A percentile compares a stretch with the other conserved stretches of the same genome.
These are phyloP conservation scores for Pterocles gutturalis DNA, from an alignment of 2,113 vertebrate genomes.

Conservation along the genomic window DNA sequence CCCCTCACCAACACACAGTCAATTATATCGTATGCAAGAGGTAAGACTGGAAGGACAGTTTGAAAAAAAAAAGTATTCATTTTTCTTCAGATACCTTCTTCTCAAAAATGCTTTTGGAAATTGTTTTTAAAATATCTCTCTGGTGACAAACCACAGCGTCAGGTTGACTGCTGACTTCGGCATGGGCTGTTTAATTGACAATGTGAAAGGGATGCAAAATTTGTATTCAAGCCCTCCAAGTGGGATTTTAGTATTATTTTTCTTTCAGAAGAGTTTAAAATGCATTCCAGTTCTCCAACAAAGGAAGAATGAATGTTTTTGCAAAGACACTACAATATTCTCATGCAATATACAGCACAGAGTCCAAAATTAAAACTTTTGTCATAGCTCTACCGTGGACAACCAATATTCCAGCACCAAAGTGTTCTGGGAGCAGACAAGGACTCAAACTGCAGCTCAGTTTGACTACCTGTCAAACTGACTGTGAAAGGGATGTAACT, in stretches of 20 bases:
- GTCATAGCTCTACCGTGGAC: background rate
- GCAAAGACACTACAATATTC: background rate
- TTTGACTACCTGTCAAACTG: background rate
- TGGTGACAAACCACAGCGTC: background rate
- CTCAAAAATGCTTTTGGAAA: background rate
- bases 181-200: background rate
- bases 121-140: background rate
- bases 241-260: background rate
- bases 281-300: background rate
- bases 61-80: rapidly evolving
- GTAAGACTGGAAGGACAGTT: background rate
- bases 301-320: background rate
- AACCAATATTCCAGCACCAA: background rate
- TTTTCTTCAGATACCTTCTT: background rate
- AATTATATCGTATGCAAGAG: background rate
- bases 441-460: background rate
- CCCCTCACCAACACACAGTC: background rate
- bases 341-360: background rate
- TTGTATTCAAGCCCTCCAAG: background rate
- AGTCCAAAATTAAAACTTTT: background rate
- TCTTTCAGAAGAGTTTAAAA: background rate
- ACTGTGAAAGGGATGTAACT: background rate
- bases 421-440: background rate
- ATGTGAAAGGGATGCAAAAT: background rate
- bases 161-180: background rate